These are phyloP conservation scores for Erethizon dorsatum DNA, from an alignment of 2,797 vertebrate species.

Conservation along the genomic window DNA sequence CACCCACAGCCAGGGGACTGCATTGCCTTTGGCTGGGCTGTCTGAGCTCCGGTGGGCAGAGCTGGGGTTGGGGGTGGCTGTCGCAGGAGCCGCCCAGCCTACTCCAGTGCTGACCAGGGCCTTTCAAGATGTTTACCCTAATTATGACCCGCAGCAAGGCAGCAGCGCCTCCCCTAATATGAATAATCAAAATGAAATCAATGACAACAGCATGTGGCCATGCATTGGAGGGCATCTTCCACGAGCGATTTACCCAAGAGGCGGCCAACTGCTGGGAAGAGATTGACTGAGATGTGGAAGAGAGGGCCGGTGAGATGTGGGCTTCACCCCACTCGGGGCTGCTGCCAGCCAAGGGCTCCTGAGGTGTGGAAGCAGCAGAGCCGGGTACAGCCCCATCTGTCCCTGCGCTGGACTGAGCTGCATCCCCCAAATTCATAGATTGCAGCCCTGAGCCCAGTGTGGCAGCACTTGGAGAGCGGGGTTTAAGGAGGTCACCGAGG, in stretches of 20 bases:
- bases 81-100: neutral
- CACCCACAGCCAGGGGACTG: rapidly evolving
- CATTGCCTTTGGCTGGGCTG: rapidly evolving
- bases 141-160: neutral
- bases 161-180: neutral
- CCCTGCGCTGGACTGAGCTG: neutral
- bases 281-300: neutral
- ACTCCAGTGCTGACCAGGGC: neutral
- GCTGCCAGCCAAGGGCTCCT: neutral
- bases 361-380: neutral
- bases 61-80: neutral
- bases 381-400: neutral
- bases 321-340: neutral
- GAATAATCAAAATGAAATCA: constrained; percentile 65
- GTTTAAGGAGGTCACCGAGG: neutral
- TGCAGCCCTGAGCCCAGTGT: neutral
- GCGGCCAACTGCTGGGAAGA: neutral
- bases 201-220: neutral
- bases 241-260: constrained; percentile 41
- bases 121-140: neutral
- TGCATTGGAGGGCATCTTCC: constrained; percentile 36
- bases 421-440: too few species aligned
- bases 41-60: neutral
- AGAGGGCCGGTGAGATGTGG: neutral
- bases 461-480: neutral